These are phyloP conservation scores for Varanus komodoensis DNA, from an alignment of 2,113 vertebrate genomes.

Conservation along the genomic window DNA sequence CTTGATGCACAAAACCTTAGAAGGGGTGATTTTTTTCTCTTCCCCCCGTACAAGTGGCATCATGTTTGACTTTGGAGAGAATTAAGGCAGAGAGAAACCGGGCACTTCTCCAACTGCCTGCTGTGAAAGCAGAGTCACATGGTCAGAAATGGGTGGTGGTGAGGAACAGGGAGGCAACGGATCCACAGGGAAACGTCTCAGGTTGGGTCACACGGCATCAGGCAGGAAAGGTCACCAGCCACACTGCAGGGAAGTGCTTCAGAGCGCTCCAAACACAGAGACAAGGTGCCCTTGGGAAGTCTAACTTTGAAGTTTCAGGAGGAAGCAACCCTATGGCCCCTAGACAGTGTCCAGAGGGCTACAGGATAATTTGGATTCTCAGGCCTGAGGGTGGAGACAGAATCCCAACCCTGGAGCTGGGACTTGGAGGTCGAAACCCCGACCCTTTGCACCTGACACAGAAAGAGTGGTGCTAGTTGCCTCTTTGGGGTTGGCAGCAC, in stretches of 20 bases:
- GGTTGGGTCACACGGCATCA: neutral
- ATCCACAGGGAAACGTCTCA: neutral
- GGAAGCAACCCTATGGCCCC: too few relatives aligned
- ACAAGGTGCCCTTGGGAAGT: neutral
- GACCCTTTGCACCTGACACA: too few relatives aligned
- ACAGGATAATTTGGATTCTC: too few relatives aligned
- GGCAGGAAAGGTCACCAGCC: neutral
- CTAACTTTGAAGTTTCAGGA: too few relatives aligned
- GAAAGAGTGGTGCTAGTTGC: too few relatives aligned
- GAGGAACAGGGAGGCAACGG: neutral
- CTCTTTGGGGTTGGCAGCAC: too few relatives aligned
- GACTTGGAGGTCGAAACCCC: too few relatives aligned
- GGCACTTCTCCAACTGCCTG: neutral
- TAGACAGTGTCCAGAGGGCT: too few relatives aligned
- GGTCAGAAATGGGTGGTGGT: neutral
- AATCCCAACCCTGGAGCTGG: too few relatives aligned
- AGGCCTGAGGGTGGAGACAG: too few relatives aligned
- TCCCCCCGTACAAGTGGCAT: neutral
- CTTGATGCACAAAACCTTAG: conserved; percentile 13
- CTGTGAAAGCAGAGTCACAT: neutral
- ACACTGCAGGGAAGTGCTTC: neutral
- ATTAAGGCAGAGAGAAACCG: neutral
- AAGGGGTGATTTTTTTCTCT: neutral
- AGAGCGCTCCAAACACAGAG: neutral
- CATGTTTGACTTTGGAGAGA: neutral